Percentiles rank a stretch among this genome's conserved stretches.
These are phyloP conservation scores for Geodia barretti DNA, from an alignment of 37 sponge, comb jelly and placozoan genomes.

Conservation along the genomic window DNA sequence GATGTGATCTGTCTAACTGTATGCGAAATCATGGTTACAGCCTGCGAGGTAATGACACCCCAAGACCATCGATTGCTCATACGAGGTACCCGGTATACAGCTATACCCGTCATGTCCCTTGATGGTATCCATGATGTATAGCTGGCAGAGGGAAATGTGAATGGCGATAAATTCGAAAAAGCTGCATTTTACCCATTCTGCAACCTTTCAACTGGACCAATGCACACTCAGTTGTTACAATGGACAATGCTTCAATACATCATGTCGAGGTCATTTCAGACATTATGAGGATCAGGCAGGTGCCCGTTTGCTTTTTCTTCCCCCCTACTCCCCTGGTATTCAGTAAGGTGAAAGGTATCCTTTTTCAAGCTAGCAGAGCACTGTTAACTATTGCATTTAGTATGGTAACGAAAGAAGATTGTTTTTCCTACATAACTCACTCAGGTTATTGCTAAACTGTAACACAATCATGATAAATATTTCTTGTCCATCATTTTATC, in stretches of 20 bases:
- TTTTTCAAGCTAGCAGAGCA: conserved; percentile 37
- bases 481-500: too few species aligned
- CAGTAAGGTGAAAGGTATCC: conserved; percentile 21
- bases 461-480: not conserved
- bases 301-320: conserved; percentile 15
- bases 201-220: conserved; percentile 18
- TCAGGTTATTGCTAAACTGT: conserved; percentile 10
- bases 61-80: not conserved
- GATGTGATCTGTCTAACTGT: not conserved
- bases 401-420: conserved; percentile 20
- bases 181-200: not conserved
- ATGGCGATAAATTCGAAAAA: conserved; percentile 12
- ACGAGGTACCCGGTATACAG: conserved; percentile 13
- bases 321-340: conserved; percentile 50
- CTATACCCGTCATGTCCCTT: conserved; percentile 9
- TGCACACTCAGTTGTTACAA: conserved; percentile 4
- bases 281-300: conserved; percentile 10
- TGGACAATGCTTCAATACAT: conserved; percentile 30
- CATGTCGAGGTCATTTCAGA: conserved; percentile 19
- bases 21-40: conserved; percentile 4
- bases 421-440: conserved; percentile 17
- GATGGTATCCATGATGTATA: conserved; percentile 19
- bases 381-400: conserved; percentile 37
- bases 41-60: not conserved
- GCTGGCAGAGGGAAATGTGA: conserved; percentile 1